Conservation (phyloP, 2,797 vertebrate genomes). For the Poeciliopsis paucimaculata region DNA sequence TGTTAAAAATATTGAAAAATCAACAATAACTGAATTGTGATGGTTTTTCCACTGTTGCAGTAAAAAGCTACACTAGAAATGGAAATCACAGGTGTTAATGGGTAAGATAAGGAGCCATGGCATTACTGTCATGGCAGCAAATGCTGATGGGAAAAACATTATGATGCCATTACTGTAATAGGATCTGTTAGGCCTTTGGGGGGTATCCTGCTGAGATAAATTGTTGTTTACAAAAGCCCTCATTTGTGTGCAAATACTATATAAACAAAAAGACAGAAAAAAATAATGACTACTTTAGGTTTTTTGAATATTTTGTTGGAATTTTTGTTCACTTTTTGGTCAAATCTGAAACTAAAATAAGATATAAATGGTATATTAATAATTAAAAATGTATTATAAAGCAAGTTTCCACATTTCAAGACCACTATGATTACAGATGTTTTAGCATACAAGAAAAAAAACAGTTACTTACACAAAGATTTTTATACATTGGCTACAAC, state of each 20-base stretch:
- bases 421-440: neutral
- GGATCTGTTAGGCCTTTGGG: constrained; percentile 40
- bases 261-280: constrained; percentile 26
- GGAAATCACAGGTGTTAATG: constrained; percentile 20
- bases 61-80: constrained; percentile 19
- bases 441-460: neutral
- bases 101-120: constrained; percentile 18
- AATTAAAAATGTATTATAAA: neutral
- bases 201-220: constrained; percentile 57
- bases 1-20: constrained; percentile 25
- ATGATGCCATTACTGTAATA: constrained; percentile 58
- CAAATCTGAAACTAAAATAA: neutral
- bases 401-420: neutral
- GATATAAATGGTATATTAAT: neutral
- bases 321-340: neutral
- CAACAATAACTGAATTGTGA: constrained; percentile 8
- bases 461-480: neutral
- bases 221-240: constrained; percentile 55
- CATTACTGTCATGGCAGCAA: constrained; percentile 23
- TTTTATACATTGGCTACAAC: neutral
- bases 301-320: neutral
- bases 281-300: neutral
- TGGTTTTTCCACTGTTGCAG: constrained; percentile 9
- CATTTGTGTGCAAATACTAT: constrained; percentile 56
- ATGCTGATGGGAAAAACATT: constrained; percentile 13